These are phyloP conservation scores for Rachycentron canadum DNA, from an alignment of 2,797 vertebrate genomes.

Conservation along the genomic window DNA sequence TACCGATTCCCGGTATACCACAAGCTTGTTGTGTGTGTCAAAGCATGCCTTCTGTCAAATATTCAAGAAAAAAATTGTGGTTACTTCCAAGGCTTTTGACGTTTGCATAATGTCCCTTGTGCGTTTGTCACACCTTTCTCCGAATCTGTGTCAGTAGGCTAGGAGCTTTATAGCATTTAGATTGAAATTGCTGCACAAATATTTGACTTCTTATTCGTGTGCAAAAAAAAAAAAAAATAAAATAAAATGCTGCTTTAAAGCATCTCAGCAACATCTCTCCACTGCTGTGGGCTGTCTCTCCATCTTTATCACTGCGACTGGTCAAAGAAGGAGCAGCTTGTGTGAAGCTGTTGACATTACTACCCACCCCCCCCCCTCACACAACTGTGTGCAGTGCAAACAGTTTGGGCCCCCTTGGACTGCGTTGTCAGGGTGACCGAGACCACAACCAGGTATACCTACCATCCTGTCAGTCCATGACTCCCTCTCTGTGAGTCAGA, in stretches of 20 bases:
- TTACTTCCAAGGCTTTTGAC: constrained; percentile 62
- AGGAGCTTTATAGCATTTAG: constrained; percentile 31
- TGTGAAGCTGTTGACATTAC: constrained; percentile 68
- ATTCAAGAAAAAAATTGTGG: constrained; percentile 31
- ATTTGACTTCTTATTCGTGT: constrained; percentile 48
- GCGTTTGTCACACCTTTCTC: constrained; percentile 50
- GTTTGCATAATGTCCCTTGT: constrained; percentile 41
- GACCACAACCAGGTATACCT: constrained; percentile 72
- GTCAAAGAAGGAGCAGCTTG: constrained; percentile 64
- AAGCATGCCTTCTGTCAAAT: constrained; percentile 72
- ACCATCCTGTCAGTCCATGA: not conserved
- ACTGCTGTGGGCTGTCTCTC: not conserved
- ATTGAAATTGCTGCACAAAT: constrained; percentile 58
- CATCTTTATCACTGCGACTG: constrained; percentile 38
- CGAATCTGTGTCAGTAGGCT: constrained; percentile 77
- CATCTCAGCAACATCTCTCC: constrained; percentile 5
- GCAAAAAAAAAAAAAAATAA: not conserved
- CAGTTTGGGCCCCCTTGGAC: constrained; percentile 62
- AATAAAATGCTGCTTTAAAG: constrained; percentile 51
- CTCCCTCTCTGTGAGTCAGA: constrained; percentile 39
- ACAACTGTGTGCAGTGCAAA: constrained; percentile 83
- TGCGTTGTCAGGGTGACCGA: constrained; percentile 61
- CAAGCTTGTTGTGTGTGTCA: constrained; percentile 63
- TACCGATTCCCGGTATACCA: constrained; percentile 79
- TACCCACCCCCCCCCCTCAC: constrained; percentile 66